Percentiles rank a stretch among this genome's conserved stretches.
These are phyloP conservation scores for Mythimna lalbum DNA, from an alignment of 2,888 invertebrate genomes.

Conservation along the genomic window DNA sequence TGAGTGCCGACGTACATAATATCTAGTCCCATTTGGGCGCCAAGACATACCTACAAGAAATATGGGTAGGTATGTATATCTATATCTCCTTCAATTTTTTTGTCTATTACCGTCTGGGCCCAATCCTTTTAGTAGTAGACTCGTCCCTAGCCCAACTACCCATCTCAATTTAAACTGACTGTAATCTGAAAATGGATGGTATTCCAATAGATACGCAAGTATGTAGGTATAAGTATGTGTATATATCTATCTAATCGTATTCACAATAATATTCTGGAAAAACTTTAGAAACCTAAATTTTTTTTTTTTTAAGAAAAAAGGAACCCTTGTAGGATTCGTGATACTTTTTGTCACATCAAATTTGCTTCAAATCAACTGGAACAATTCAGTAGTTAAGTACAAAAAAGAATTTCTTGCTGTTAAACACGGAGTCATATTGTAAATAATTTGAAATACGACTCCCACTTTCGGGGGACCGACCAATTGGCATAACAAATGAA, in stretches of 20 bases:
- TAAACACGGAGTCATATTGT: no score
- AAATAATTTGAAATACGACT: no score
- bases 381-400: no score
- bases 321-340: neutral
- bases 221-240: neutral
- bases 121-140: conserved; percentile 24
- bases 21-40: conserved; percentile 5
- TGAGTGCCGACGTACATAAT: no score
- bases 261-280: neutral
- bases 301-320: no score
- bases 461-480: no score
- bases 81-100: conserved; percentile 4
- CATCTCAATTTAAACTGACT: conserved; percentile 12
- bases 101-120: neutral
- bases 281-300: neutral
- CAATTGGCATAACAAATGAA: no score
- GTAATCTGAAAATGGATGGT: neutral
- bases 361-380: no score
- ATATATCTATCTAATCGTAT: neutral
- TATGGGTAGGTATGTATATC: no score
- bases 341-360: no score
- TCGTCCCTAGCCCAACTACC: conserved; percentile 3
- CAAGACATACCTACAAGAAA: neutral
- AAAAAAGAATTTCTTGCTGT: no score
- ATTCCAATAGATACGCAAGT: neutral